Evolutionary conservation across 2,113 vertebrate genomes (phyloP).

Genomic region (Corythornis madagascariensis): DNA sequence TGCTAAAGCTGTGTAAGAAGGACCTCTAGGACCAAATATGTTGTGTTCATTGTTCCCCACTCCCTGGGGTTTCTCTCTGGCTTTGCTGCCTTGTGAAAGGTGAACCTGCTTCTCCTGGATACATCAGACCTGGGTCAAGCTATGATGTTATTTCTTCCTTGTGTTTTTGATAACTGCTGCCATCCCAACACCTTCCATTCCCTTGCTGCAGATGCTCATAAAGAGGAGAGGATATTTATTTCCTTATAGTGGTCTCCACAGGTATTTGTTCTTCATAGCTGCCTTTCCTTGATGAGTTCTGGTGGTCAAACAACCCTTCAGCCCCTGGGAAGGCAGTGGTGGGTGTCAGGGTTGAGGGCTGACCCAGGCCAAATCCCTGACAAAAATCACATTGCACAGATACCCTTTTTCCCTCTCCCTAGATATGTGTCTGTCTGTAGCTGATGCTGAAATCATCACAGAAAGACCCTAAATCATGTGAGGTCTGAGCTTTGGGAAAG

Average conservation of each 20-base stretch:
- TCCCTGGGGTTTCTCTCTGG: background rate
- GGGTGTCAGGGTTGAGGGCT: background rate
- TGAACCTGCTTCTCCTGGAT: background rate
- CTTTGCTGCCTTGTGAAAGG: background rate
- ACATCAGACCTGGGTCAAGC: background rate
- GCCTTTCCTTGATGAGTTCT: rapidly evolving
- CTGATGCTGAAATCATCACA: background rate
- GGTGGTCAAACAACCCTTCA: background rate
- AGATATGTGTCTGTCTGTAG: background rate
- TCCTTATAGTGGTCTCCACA: rapidly evolving
- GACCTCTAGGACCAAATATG: background rate
- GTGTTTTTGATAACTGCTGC: background rate
- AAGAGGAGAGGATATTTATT: rapidly evolving
- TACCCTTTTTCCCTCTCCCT: background rate
- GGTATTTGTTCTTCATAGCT: rapidly evolving
- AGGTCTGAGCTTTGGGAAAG: background rate
- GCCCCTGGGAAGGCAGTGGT: background rate
- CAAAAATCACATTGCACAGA: background rate
- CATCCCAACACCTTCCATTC: rapidly evolving
- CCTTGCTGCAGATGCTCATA: background rate
- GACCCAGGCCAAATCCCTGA: background rate
- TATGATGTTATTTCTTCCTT: background rate
- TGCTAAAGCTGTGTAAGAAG: background rate
- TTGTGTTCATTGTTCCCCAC: background rate
- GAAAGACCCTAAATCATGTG: background rate